Percentiles rank a stretch among this genome's conserved stretches.
phyloP scores from a whole-genome alignment of 1,140 invertebrate species.

The Pseudomyrmex flavicornis region DNA sequence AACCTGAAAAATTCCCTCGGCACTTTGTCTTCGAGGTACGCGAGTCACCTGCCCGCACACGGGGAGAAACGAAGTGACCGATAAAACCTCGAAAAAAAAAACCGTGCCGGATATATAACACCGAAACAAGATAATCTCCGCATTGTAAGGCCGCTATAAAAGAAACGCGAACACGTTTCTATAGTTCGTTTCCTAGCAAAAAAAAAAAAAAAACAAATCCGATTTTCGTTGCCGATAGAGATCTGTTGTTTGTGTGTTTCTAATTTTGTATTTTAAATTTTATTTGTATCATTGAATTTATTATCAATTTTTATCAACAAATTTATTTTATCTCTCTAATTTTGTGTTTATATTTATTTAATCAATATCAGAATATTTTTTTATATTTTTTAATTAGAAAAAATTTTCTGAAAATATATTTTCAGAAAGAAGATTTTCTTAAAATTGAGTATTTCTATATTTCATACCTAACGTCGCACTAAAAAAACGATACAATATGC shows the following conservation, averaged over 20 bases:
- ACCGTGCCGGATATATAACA: conserved; percentile 17
- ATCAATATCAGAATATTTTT: neutral
- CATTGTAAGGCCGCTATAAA: neutral
- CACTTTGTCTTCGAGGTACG: conserved; percentile 56
- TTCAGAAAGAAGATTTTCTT: too few relatives aligned
- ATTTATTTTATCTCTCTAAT: too few relatives aligned
- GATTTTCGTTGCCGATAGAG: neutral
- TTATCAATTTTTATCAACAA: neutral
- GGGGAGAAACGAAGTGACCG: conserved; percentile 36
- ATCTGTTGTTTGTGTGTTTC: neutral
- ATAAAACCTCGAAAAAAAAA: conserved; percentile 43
- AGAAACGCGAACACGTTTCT: conserved; percentile 33
- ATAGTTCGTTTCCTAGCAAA: conserved; percentile 5
- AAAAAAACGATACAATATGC: neutral
- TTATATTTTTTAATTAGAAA: too few relatives aligned
- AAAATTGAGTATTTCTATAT: neutral
- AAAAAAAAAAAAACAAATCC: neutral
- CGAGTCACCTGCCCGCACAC: conserved; percentile 37
- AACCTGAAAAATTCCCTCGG: conserved; percentile 68
- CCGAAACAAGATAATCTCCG: conserved; percentile 32
- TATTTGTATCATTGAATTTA: neutral
- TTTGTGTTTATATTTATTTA: neutral
- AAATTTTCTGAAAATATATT: too few relatives aligned
- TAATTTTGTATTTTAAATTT: neutral
- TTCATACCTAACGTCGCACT: neutral